Conservation (phyloP, 2,797 vertebrate genomes). For the Rhinella marina region DNA sequence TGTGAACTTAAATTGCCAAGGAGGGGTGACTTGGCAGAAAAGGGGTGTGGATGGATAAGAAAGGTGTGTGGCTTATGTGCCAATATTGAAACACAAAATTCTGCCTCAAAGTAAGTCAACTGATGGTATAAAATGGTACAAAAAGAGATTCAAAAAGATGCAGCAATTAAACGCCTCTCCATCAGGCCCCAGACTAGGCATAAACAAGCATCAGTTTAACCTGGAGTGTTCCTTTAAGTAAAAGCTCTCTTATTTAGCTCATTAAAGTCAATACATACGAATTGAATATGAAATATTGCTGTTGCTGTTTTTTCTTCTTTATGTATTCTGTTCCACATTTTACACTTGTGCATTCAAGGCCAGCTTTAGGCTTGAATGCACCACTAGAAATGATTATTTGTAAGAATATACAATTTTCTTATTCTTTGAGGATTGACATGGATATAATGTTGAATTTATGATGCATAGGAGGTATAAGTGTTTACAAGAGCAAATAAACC, state of each 20-base stretch:
- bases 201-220: background rate
- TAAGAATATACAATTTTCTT: background rate
- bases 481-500: background rate
- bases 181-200: background rate
- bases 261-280: background rate
- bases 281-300: background rate
- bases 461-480: background rate
- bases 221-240: background rate
- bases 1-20: too few species aligned
- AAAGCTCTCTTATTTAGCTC: background rate
- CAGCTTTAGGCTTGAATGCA: slow-evolving; percentile 5
- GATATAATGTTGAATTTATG: background rate
- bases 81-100: too few species aligned
- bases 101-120: too few species aligned
- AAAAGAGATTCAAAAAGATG: background rate
- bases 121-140: too few species aligned
- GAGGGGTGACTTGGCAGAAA: too few species aligned
- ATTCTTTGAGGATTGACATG: background rate
- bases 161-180: background rate
- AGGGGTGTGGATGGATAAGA: too few species aligned
- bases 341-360: background rate
- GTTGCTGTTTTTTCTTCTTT: background rate
- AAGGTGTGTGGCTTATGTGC: too few species aligned
- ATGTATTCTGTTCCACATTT: background rate
- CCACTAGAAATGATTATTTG: background rate